Evolutionary conservation across 1,140 invertebrate genomes (phyloP), one percentile per base, ranked within the genome.

Genomic region (Zaprionus ornatus): DNA sequence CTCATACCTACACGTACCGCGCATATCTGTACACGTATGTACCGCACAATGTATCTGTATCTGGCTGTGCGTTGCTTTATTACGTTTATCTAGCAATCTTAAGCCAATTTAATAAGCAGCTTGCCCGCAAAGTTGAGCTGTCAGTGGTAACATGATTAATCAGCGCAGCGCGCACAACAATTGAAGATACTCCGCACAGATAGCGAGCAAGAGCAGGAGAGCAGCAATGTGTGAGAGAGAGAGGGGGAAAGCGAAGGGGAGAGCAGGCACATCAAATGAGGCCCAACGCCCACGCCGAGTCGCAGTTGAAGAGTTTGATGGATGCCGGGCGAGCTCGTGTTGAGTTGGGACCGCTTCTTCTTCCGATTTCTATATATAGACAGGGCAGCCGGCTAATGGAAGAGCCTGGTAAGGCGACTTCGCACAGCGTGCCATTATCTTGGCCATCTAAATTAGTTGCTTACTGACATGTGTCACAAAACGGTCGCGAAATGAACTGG

Each of bases 31-130:
- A 56, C 23, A 35, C 21, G 25, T 40, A 63, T 27, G 35, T 42
- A 35, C 54, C 37, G 1, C 19, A 7, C 19, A 15, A 4, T 62
- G 54, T 59, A 59, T 64, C 42, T 69, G 48, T 77, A 52, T 37
- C 42, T 73, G 74, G 50, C 32, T 54, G 19, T 61, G 12, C 52
- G 19, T 52, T 60, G 70, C 79, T 80, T 66, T 75, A 82, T 86
- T 85, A 73, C 71, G 62, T 82, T 88, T 88, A 88, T 88, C 85
- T 88, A 88, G 81, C 86, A 80, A 88, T 88, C 85, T 88, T 85
- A 88, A 90, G 85, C 85, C 85, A 88, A 88, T 88, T 88, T 88
- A 88, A 88, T 88, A 88, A 88, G 85, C 85, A 81, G 83, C 77
- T 83, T 87, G 80, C 77, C 71, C 79, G 77, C 84, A 88, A 88